Conservation (phyloP, 2,113 vertebrate genomes). For the Lucifuga dentata region DNA sequence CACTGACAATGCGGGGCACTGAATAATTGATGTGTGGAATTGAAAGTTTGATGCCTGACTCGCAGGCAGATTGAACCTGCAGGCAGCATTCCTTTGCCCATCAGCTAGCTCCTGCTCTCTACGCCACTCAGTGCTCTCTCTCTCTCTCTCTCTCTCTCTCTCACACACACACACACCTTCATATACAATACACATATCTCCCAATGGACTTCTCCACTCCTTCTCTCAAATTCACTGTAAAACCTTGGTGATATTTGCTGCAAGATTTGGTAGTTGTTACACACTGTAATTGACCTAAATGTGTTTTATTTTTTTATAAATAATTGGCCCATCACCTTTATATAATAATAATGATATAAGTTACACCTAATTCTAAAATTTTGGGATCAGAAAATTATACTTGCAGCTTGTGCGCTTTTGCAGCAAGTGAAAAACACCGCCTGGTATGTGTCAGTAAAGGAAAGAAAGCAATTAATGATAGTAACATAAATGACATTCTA, state of each 20-base stretch:
- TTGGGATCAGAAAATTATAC: neutral
- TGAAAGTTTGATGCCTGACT: conserved; percentile 85
- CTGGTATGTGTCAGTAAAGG: no score
- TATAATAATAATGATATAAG: neutral
- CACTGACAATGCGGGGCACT: conserved; percentile 71
- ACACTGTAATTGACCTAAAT: conserved; percentile 35
- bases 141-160: conserved; percentile 35
- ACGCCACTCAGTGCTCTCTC: conserved; percentile 50
- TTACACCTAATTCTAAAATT: no score
- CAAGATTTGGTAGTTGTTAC: conserved; percentile 58
- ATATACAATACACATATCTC: conserved; percentile 57
- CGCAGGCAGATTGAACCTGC: conserved; percentile 83
- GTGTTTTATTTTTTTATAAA: conserved; percentile 28
- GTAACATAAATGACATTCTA: no score
- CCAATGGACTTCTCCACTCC: conserved; percentile 46
- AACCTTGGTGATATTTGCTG: conserved; percentile 68
- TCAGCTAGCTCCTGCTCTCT: conserved; percentile 68
- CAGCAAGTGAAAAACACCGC: neutral
- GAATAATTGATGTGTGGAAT: conserved; percentile 83
- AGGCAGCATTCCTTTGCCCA: conserved; percentile 75
- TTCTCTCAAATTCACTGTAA: conserved; percentile 63
- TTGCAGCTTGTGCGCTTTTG: no score
- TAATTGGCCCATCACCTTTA: conserved; percentile 31
- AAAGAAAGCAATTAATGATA: no score
- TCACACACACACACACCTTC: conserved; percentile 38